Percentiles rank a stretch among this genome's conserved stretches.
phyloP scores from a whole-genome alignment of 2,888 invertebrate species.

The Protonemura montana region DNA sequence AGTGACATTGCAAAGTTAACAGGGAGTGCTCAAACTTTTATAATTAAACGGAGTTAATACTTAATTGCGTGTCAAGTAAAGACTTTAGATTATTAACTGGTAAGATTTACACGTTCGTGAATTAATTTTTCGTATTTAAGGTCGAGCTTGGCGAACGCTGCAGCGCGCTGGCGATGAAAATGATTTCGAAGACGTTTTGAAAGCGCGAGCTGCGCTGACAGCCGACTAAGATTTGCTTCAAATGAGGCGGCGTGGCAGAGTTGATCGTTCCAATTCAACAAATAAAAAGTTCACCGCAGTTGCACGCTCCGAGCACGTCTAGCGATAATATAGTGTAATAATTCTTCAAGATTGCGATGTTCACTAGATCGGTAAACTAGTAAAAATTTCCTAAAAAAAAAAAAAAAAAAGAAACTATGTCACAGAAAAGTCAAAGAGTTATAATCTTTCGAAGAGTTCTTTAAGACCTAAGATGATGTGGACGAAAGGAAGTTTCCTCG shows the following conservation, averaged over 20 bases:
- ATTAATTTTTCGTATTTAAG: neutral
- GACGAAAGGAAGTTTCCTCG: neutral
- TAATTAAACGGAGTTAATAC: neutral
- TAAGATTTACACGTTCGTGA: neutral
- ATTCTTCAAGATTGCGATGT: neutral
- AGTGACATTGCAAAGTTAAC: neutral
- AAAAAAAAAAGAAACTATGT: too few species aligned
- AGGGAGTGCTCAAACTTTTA: neutral
- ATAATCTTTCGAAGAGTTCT: neutral
- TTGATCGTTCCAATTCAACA: neutral
- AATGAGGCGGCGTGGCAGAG: neutral
- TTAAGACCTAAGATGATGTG: neutral
- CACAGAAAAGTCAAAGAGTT: constrained; percentile 10
- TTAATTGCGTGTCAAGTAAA: constrained; percentile 25
- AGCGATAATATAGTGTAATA: neutral
- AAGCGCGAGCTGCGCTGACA: neutral
- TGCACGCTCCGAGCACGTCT: neutral
- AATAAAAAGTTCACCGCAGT: neutral
- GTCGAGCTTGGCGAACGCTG: neutral
- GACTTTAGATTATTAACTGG: neutral
- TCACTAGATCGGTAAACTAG: constrained; percentile 21
- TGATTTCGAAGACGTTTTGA: neutral
- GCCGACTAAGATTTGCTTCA: neutral
- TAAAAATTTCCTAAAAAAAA: neutral
- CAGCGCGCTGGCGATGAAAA: neutral